phyloP scores from a whole-genome alignment of 2,113 vertebrate genomes.

The Calypte anna region DNA sequence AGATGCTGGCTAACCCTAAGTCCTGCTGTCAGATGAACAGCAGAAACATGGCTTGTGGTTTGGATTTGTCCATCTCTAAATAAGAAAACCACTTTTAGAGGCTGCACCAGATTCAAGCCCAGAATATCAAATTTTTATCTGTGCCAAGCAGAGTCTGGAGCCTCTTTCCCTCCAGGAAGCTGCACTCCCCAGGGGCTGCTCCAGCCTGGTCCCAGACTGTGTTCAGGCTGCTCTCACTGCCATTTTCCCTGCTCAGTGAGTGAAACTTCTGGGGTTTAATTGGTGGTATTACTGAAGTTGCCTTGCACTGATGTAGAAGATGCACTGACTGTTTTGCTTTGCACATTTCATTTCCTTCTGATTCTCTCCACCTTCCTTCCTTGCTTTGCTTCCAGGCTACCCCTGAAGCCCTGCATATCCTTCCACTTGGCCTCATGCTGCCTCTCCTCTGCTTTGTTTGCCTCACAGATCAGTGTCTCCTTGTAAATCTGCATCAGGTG shows the following conservation, averaged over 20 bases:
- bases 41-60: background rate
- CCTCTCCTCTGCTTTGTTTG: background rate
- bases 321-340: background rate
- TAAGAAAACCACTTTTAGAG: background rate
- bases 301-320: background rate
- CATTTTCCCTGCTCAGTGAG: background rate
- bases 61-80: background rate
- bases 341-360: background rate
- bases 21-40: background rate
- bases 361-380: background rate
- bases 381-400: background rate
- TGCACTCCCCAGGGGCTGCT: accelerated
- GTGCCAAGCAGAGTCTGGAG: accelerated
- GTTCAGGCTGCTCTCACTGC: background rate
- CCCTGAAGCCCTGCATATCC: background rate
- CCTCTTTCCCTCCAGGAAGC: background rate
- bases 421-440: background rate
- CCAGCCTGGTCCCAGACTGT: background rate
- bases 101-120: background rate
- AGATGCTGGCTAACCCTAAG: background rate
- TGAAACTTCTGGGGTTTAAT: background rate
- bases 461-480: background rate
- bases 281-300: accelerated
- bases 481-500: background rate
- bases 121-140: background rate